phyloP scores from a whole-genome alignment of 30 jellyfish, hydroid and myxozoan species.

The Nemopilema nomurai region DNA sequence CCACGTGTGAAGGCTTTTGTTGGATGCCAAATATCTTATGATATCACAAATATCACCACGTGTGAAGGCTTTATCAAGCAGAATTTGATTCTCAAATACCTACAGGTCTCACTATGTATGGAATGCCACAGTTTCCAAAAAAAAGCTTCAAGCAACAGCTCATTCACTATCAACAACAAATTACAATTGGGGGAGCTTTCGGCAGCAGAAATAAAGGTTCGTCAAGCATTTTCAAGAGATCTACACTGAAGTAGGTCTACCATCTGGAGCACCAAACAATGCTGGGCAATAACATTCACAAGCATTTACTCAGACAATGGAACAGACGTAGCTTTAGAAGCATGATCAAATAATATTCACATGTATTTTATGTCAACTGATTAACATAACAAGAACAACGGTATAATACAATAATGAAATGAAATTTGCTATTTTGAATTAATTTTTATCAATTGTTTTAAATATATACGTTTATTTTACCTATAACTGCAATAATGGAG shows the following conservation, averaged over 20 bases:
- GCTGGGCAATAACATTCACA: conserved; percentile 15
- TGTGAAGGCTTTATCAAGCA: conserved; percentile 24
- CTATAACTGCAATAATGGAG: background rate
- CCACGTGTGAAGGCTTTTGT: conserved; percentile 35
- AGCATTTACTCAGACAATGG: conserved; percentile 14
- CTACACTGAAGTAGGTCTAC: conserved; percentile 6
- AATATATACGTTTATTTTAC: too few relatives aligned
- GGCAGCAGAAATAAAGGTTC: background rate
- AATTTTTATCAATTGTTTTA: background rate
- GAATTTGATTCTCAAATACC: background rate
- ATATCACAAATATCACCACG: too few relatives aligned
- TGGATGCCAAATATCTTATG: conserved; percentile 44
- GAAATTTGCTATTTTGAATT: background rate
- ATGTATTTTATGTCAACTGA: background rate
- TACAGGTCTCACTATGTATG: background rate
- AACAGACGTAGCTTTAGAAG: too few relatives aligned
- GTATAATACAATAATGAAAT: background rate
- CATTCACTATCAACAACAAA: conserved; percentile 21
- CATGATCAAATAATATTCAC: background rate
- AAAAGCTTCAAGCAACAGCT: conserved; percentile 3
- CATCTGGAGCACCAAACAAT: conserved; percentile 12
- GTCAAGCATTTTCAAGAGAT: conserved; percentile 23
- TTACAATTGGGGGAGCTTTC: conserved; percentile 11
- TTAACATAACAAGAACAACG: background rate
- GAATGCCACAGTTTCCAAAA: background rate